phyloP scores from a whole-genome alignment of 2,113 vertebrate genomes.

The Pseudois nayaur region DNA sequence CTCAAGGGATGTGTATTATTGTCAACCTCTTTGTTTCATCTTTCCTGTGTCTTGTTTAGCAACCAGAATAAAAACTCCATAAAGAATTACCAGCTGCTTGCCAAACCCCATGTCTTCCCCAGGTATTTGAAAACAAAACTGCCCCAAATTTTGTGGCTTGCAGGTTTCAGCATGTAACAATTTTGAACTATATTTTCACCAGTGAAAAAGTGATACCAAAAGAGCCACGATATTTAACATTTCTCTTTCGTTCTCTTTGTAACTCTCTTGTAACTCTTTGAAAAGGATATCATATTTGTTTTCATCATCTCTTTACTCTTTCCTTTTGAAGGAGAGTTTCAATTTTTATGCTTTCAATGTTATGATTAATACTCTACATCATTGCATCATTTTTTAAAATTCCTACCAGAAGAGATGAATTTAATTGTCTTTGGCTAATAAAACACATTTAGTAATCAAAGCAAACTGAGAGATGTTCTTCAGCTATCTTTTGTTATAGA shows the following conservation, averaged over 20 bases:
- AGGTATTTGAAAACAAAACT: neutral
- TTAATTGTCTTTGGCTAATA: neutral
- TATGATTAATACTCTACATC: neutral
- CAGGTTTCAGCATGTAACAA: neutral
- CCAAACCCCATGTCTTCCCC: neutral
- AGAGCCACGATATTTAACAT: neutral
- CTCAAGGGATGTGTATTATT: neutral
- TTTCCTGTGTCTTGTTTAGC: neutral
- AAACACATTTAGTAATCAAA: neutral
- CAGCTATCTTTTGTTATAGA: neutral
- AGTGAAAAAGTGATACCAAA: neutral
- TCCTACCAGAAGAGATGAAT: neutral
- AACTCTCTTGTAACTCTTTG: neutral
- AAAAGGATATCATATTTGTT: neutral
- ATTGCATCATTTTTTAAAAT: neutral
- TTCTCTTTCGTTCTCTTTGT: neutral
- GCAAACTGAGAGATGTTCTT: neutral
- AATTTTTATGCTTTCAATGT: neutral
- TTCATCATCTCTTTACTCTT: neutral
- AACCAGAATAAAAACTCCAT: neutral
- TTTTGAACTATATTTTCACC: neutral
- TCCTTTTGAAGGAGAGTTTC: neutral
- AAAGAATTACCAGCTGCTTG: neutral
- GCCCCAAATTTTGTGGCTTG: neutral
- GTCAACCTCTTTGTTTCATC: neutral